Conservation (phyloP, 2,113 vertebrate genomes). For the Callocephalon fimbriatum region DNA sequence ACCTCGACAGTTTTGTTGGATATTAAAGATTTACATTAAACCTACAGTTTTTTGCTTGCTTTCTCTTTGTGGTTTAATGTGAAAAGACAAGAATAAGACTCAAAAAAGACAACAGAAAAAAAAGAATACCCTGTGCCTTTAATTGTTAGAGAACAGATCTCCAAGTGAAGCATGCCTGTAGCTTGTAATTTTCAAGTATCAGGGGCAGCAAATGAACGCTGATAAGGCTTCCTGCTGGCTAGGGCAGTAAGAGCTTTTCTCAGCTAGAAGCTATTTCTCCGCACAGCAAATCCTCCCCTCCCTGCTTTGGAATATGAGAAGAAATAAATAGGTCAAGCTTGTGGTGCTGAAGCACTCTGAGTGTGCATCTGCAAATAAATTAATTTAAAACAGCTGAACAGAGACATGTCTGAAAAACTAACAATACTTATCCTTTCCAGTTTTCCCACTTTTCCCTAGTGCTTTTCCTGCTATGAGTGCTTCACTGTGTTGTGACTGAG, state of each 20-base stretch:
- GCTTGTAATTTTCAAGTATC: neutral
- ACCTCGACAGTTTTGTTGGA: neutral
- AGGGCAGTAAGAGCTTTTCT: neutral
- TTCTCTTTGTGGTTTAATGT: neutral
- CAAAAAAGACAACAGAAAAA: neutral
- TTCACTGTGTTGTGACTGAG: neutral
- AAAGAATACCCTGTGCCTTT: neutral
- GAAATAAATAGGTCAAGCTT: slow-evolving; percentile 34
- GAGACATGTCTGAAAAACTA: neutral
- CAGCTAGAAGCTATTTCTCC: neutral
- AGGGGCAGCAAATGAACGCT: neutral
- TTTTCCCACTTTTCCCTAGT: neutral
- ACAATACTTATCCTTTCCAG: neutral
- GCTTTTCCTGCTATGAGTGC: neutral
- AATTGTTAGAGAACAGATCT: neutral
- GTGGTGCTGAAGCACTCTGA: neutral
- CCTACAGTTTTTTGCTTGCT: neutral
- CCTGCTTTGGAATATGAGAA: neutral
- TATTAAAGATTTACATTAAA: neutral
- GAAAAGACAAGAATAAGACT: neutral
- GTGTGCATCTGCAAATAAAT: neutral
- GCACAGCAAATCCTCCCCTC: neutral
- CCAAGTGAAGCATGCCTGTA: neutral
- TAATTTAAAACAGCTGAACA: neutral
- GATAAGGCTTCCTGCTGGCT: slow-evolving; percentile 4